Evolutionary conservation across 2,797 vertebrate species (phyloP).

Genomic region (Neoniphon sammara): DNA sequence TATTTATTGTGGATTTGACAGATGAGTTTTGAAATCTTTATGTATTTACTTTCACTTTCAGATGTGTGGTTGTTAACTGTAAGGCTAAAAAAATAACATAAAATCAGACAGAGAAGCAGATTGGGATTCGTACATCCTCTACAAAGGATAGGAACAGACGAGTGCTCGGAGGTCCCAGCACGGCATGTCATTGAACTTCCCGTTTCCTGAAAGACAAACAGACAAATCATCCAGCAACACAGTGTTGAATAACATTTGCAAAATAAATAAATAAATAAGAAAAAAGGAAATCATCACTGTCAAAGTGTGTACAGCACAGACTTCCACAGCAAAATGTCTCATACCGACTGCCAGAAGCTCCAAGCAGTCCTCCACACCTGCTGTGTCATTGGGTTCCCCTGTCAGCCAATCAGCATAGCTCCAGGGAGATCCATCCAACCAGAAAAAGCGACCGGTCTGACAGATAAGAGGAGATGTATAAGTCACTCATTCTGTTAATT

Average conservation of each 20-base stretch:
- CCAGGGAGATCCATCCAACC: conserved; percentile 76
- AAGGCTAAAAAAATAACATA: neutral
- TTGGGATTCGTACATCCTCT: conserved; percentile 2
- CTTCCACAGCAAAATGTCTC: neutral
- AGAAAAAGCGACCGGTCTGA: conserved; percentile 72
- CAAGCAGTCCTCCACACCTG: conserved; percentile 60
- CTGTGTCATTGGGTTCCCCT: conserved; percentile 67
- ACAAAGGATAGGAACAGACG: conserved; percentile 69
- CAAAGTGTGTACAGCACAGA: neutral
- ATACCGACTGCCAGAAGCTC: conserved; percentile 57
- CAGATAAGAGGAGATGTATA: neutral
- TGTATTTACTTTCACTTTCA: neutral
- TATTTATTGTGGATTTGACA: neutral
- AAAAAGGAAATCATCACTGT: neutral
- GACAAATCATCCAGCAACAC: conserved; percentile 19
- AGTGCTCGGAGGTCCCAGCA: conserved; percentile 69
- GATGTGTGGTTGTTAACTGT: neutral
- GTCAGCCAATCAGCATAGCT: conserved; percentile 65
- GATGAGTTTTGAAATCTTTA: neutral
- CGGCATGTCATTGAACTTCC: conserved; percentile 74
- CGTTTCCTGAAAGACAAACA: conserved; percentile 63
- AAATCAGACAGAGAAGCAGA: neutral
- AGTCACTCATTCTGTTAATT: neutral
- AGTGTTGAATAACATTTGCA: neutral
- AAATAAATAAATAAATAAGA: too few relatives aligned